phyloP scores from a whole-genome alignment of 2,888 invertebrate genomes.

The Stenolophus ochropezus region DNA sequence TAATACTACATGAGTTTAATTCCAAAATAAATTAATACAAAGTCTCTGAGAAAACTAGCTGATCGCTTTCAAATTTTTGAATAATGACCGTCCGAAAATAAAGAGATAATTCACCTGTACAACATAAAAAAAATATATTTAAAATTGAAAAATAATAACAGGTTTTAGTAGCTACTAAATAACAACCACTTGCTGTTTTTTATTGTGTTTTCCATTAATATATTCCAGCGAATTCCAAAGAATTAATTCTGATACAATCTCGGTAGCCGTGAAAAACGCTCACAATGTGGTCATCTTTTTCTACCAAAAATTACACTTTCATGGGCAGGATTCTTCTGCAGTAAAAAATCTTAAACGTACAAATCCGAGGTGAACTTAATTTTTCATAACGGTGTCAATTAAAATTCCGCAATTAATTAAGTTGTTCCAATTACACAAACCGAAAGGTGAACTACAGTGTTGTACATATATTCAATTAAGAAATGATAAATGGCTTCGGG shows the following conservation, averaged over 20 bases:
- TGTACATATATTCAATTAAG: slow-evolving; percentile 59
- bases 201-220: slow-evolving; percentile 11
- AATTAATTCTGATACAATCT: slow-evolving; percentile 40
- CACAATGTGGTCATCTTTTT: slow-evolving; percentile 25
- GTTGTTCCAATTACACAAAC: slow-evolving; percentile 59
- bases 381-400: slow-evolving; percentile 59
- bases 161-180: slow-evolving; percentile 42
- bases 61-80: slow-evolving; percentile 4
- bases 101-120: slow-evolving; percentile 40
- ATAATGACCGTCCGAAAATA: slow-evolving; percentile 10
- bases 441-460: slow-evolving; percentile 58
- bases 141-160: slow-evolving; percentile 40
- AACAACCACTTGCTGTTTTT: slow-evolving; percentile 3
- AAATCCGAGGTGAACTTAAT: slow-evolving; percentile 38
- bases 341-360: slow-evolving; percentile 20
- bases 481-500: slow-evolving; percentile 54
- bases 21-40: slow-evolving; percentile 30
- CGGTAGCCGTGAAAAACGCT: slow-evolving; percentile 16
- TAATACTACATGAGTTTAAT: too few relatives aligned
- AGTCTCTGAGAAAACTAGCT: slow-evolving; percentile 20
- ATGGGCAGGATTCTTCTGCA: slow-evolving; percentile 12
- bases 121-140: slow-evolving; percentile 19
- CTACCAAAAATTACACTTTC: slow-evolving; percentile 31
- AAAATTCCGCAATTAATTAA: slow-evolving; percentile 60
- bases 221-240: slow-evolving; percentile 16